Evolutionary conservation across 2,797 vertebrate genomes (phyloP), one percentile per base, ranked within the genome.

Genomic region (Cirrhinus mrigala): DNA sequence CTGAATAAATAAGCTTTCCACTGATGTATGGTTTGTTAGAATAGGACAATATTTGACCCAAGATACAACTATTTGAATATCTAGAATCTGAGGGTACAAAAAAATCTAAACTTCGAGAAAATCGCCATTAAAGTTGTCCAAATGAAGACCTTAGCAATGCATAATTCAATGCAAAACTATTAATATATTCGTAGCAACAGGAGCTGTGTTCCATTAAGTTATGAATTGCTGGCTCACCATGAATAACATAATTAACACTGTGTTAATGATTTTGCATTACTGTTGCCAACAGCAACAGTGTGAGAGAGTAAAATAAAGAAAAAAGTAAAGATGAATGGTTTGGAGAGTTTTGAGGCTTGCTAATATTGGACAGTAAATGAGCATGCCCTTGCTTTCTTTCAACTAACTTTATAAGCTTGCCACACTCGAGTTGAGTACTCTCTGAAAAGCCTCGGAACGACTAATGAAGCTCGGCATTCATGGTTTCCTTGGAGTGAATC

Each of bases 231-330:
- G 58, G 44, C 40, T 77, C 40, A 64, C 64, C 44, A 73, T 52
- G n/a, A 79, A 69, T 54, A n/a, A 40, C 64, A 37, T 37, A 81
- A 78, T 64, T 60, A 64, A 68, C 66, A 82, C 77, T 84, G 69
- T 78, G 48, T 81, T 86, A 86, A 87, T 87, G 66, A 86, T 81
- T 81, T 78, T 29, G 56, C 29, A 74, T 46, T 66, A 84, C 73
- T 64, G 86, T 89, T 82, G 81, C 84, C 81, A 79, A 20, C 62
- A 73, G 86, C 68, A 87, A 86, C 66, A 14, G 60, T 40, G 20
- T 56, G 22, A 64, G 74, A n/a, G n/a, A 70, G 54, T n/a, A 22
- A 66, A 58, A 74, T 48, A 78, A 54, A n/a, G 24, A 16, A 40
- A 69, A 71, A 58, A 22, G 50, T 24, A 50, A 77, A 85, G 85